phyloP scores from a whole-genome alignment of 2,888 invertebrate species.

The Eugnorisma glareosa region DNA sequence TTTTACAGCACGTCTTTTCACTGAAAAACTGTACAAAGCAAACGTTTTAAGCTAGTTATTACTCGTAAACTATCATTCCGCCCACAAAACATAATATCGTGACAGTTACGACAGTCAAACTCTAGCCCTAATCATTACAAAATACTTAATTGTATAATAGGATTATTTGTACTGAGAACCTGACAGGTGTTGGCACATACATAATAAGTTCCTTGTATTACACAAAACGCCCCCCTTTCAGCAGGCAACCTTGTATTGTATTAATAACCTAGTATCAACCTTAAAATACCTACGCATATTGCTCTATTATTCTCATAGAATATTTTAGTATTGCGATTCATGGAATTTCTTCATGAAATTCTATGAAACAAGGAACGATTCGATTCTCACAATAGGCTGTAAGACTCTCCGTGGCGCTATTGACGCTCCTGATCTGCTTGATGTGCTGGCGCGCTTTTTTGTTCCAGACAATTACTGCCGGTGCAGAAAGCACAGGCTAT shows the following conservation, averaged over 20 bases:
- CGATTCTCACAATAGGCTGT: too few species aligned
- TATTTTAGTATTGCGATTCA: background rate
- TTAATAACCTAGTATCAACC: background rate
- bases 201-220: slow-evolving; percentile 23
- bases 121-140: slow-evolving; percentile 12
- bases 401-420: too few species aligned
- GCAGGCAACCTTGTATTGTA: background rate
- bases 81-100: background rate
- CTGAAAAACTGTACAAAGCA: background rate
- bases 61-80: background rate
- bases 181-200: slow-evolving; percentile 28
- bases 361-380: background rate
- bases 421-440: too few species aligned
- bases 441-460: too few species aligned
- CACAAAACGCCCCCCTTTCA: slow-evolving; percentile 13
- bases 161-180: slow-evolving; percentile 43
- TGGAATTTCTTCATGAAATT: background rate
- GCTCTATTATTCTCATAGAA: background rate
- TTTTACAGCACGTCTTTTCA: background rate
- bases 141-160: slow-evolving; percentile 34
- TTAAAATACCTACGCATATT: background rate
- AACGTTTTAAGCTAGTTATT: background rate
- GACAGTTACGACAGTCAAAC: slow-evolving; percentile 1
- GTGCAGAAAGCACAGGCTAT: too few species aligned
- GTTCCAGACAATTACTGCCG: too few species aligned